These are phyloP conservation scores for Geotrypetes seraphini DNA, from an alignment of 2,797 vertebrate species.

Conservation along the genomic window DNA sequence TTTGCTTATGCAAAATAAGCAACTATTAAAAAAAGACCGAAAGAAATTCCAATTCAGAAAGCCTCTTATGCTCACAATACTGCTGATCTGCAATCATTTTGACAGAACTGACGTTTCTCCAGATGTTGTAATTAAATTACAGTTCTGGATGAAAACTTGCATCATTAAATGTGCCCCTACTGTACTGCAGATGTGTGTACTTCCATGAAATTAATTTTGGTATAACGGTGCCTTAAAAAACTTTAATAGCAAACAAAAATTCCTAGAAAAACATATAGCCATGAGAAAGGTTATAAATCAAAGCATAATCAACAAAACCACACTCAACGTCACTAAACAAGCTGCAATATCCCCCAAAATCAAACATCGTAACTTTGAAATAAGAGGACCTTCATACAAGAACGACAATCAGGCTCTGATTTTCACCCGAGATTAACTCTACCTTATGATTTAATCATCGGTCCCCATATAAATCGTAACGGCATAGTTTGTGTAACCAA, in stretches of 20 bases:
- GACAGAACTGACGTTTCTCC: slow-evolving; percentile 12
- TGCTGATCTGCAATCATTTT: slow-evolving; percentile 3
- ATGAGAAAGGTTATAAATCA: too few relatives aligned
- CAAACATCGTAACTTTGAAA: too few relatives aligned
- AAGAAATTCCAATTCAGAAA: neutral
- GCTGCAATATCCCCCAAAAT: too few relatives aligned
- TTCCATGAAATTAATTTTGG: neutral
- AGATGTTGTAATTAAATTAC: slow-evolving; percentile 18
- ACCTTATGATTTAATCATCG: too few relatives aligned
- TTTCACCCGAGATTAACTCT: too few relatives aligned
- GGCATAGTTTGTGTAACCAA: slow-evolving; percentile 1
- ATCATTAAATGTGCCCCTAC: neutral
- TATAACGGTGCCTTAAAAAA: neutral
- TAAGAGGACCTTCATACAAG: too few relatives aligned
- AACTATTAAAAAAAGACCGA: too few relatives aligned
- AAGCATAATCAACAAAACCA: too few relatives aligned
- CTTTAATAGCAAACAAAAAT: too few relatives aligned
- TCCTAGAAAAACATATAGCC: too few relatives aligned
- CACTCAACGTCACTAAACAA: too few relatives aligned
- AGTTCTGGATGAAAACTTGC: neutral
- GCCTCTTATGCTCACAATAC: slow-evolving; percentile 8
- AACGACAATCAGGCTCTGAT: too few relatives aligned
- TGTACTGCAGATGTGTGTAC: neutral
- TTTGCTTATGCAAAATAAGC: slow-evolving; percentile 6
- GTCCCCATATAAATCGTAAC: neutral